Evolutionary conservation across 1,140 invertebrate genomes (phyloP), one percentile per base, ranked within the genome.

Genomic region (Heliothis subflexa): DNA sequence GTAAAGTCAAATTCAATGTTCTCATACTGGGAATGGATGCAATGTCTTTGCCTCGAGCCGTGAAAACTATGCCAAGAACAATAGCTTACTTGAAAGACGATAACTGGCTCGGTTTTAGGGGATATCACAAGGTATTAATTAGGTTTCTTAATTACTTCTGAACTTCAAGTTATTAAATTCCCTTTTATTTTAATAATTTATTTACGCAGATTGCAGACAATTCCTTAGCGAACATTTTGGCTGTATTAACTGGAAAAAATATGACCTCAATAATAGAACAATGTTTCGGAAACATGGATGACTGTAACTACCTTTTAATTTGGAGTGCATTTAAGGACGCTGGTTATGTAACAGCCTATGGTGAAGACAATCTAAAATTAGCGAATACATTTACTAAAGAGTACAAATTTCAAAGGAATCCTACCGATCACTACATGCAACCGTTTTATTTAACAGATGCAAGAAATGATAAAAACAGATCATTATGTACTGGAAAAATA

Each of bases 201-300:
- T 40, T 40, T 40, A 9, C 33, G 52, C 79, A 96, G 95, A 90
- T 96, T 79, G 97, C 96, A 2, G 97, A 97, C 83, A 98, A 98
- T 82, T 98, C 97, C 0, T 98, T 97, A 87, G 97, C 97, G 0
- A 98, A 98, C 90, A 86, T 98, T 21, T 97, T 98, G 95, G 97
- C 97, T 0, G 91, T 97, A 3, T 90, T 98, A 25, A 97, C 96
- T 2, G 97, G 97, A 2, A 94, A 95, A 57, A 96, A 88, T 50
- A 90, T 88, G 85, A 93, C 64, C 82, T 84, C 13, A 92, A 94
- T 79, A 91, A 95, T 14, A 89, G 95, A 77, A 78, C 88, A 14
- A 88, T 93, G 82, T 97, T 96, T 84, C 90, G 92, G 72, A 95
- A 96, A 3, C 92, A 92, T 95, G 50, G 92, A 96, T 13, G 92